Base-by-base conservation (phyloP, 2,797 vertebrate species). In the Galaxias olidus region DNA sequence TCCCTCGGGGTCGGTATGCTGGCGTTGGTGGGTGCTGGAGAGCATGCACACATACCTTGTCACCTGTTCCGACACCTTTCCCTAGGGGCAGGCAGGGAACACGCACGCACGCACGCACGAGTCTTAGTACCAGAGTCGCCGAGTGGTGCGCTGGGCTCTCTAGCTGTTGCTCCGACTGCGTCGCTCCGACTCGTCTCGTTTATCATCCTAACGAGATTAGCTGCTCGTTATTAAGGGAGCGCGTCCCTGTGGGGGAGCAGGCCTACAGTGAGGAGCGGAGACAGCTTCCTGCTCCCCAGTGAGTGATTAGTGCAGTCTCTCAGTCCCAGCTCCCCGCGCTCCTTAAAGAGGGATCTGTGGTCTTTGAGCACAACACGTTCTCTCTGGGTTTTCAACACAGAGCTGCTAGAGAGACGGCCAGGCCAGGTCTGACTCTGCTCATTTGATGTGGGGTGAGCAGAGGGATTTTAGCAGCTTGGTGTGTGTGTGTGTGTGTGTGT, bases 221-320 rank as follows among this genome's bases (percentile, higher is more conserved):
- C 89, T 86, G 84, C 63, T 86, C 84, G 86, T 79, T 86, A 85
- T 78, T 80, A 84, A 75, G 80, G 79, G 78, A 85, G 85, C 62
- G 59, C 63, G 74, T 75, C 81, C 79, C 67, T 40, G 65, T 72
- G 66, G 66, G 50, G 53, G 71, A 63, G 6, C 66, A 52, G 61
- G 74, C 69, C 70, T 77, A 74, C 50, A 51, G 66, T 65, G 61
- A 14, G 18, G 40, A 15, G 13, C 15, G 30, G 61, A 13, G 46
- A 11, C 52, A 56, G 51, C 66, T 65, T n/a, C n/a, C n/a, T n/a
- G 63, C 74, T 83, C 69, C 79, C 76, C 77, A 74, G 74, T 59
- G 79, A 82, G 82, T 84, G 75, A 84, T 81, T 81, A 74, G 67
- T 1, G 53, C 68, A 14, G 53, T 55, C 69, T 72, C 73, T 84